phyloP scores from a whole-genome alignment of 2,888 invertebrate species.

The Stomorhina lunata region DNA sequence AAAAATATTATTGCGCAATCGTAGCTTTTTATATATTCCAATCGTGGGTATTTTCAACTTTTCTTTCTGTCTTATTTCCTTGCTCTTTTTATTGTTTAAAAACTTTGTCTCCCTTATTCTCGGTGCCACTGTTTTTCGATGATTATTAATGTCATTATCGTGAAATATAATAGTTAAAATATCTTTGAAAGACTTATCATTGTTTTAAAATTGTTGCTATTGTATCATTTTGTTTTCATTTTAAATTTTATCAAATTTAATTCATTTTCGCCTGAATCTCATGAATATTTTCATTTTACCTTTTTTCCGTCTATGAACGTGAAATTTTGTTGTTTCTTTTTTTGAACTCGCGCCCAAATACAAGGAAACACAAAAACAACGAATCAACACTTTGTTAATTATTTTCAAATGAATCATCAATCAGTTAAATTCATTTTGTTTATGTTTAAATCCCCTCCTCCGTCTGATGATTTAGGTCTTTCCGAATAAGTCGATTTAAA shows the following conservation, averaged over 20 bases:
- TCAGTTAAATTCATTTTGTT: neutral
- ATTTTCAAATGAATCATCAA: constrained; percentile 35
- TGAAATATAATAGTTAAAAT: no score
- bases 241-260: neutral
- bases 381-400: constrained; percentile 30
- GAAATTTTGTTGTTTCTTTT: neutral
- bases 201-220: neutral
- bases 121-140: neutral
- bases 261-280: neutral
- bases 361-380: constrained; percentile 16
- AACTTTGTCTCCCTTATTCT: no score
- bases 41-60: no score
- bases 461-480: neutral
- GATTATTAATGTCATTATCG: no score
- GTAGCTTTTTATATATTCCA: no score
- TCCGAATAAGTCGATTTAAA: neutral
- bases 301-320: no score
- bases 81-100: no score
- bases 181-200: neutral
- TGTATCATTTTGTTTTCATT: neutral
- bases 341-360: neutral
- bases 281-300: constrained; percentile 3
- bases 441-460: neutral
- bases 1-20: no score
- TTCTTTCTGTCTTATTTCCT: no score